These are phyloP conservation scores for Terrapene triunguis DNA, from an alignment of 2,113 vertebrate genomes.

Conservation along the genomic window DNA sequence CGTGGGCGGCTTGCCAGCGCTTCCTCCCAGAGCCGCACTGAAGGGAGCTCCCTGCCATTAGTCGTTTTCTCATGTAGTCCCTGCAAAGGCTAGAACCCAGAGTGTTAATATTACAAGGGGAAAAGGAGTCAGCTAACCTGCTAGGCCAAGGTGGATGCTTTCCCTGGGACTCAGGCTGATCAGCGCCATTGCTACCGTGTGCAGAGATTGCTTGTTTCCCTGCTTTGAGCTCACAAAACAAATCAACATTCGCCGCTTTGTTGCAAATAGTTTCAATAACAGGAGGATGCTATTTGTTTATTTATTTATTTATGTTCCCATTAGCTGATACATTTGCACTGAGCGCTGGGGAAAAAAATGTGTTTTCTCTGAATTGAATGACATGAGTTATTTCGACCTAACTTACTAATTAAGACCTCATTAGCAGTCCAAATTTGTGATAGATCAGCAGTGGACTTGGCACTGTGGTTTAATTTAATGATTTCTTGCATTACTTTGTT, in stretches of 20 bases:
- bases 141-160: background rate
- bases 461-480: slow-evolving; percentile 86
- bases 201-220: background rate
- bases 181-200: background rate
- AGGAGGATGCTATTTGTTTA: background rate
- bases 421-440: slow-evolving; percentile 86
- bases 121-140: background rate
- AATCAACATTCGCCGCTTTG: rapidly evolving
- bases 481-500: slow-evolving; percentile 88
- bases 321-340: background rate
- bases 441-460: slow-evolving; percentile 84
- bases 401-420: slow-evolving; percentile 85
- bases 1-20: background rate
- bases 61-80: background rate
- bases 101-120: background rate
- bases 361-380: slow-evolving; percentile 73
- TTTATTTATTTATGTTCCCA: slow-evolving; percentile 28
- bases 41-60: background rate
- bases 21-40: background rate
- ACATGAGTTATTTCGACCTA: slow-evolving; percentile 81
- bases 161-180: background rate
- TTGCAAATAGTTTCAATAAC: background rate
- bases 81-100: background rate
- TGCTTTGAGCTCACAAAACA: rapidly evolving
- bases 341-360: background rate